Percentiles rank a stretch among this genome's conserved stretches.
phyloP scores from a whole-genome alignment of 2,888 invertebrate genomes.

The Gasteruption jaculator region DNA sequence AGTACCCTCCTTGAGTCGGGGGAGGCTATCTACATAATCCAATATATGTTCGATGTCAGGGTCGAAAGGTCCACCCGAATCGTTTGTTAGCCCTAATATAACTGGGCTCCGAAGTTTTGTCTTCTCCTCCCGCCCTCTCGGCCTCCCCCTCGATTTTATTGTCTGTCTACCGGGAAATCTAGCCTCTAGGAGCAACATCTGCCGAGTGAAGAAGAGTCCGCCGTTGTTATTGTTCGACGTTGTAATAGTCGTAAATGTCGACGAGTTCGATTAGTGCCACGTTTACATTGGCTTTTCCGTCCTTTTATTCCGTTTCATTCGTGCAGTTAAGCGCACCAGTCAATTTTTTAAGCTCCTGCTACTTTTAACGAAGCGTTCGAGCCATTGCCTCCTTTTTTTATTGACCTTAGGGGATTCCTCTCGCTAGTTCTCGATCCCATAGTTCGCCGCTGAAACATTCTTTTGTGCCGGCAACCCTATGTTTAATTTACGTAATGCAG shows the following conservation, averaged over 20 bases:
- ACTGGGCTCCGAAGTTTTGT: no score
- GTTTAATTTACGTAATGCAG: no score
- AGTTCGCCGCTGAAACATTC: no score
- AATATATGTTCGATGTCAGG: slow-evolving; percentile 36
- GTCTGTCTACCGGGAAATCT: slow-evolving; percentile 45
- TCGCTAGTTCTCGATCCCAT: no score
- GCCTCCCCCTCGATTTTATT: slow-evolving; percentile 35
- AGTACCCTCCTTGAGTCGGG: slow-evolving; percentile 25
- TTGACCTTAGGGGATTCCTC: no score
- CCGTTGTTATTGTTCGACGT: slow-evolving; percentile 22
- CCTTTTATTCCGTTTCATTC: slow-evolving; percentile 17
- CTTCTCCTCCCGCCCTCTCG: slow-evolving; percentile 7
- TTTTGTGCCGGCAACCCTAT: no score
- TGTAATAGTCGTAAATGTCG: slow-evolving; percentile 33
- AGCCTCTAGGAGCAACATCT: slow-evolving; percentile 33
- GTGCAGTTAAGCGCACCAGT: background rate
- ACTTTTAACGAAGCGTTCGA: no score
- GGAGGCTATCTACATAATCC: slow-evolving; percentile 41
- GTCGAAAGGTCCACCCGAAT: slow-evolving; percentile 35
- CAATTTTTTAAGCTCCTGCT: no score
- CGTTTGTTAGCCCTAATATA: slow-evolving; percentile 42
- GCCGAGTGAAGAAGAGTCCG: no score
- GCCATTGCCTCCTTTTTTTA: no score
- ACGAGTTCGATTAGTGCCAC: slow-evolving; percentile 37
- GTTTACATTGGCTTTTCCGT: slow-evolving; percentile 32